A percentile compares a stretch with the other conserved stretches of the same genome.
These are phyloP conservation scores for Athrips mouffetella DNA, from an alignment of 2,888 invertebrate species.

Conservation along the genomic window DNA sequence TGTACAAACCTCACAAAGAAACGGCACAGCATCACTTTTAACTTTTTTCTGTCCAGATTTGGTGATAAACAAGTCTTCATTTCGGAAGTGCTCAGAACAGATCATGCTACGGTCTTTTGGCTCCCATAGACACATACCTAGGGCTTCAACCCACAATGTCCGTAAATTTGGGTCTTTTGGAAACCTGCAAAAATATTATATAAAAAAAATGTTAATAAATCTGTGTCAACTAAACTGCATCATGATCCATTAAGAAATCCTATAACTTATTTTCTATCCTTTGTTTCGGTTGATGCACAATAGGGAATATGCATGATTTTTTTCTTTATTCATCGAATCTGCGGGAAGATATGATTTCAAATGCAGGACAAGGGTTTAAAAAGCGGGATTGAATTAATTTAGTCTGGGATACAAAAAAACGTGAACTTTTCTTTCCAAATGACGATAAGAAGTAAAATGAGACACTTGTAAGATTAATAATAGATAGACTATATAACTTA, in stretches of 20 bases:
- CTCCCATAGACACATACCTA: slow-evolving; percentile 44
- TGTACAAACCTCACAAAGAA: slow-evolving; percentile 34
- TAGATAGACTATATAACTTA: too few relatives aligned
- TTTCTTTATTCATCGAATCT: too few relatives aligned
- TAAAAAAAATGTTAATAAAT: background rate
- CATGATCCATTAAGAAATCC: background rate
- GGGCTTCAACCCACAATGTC: slow-evolving; percentile 48
- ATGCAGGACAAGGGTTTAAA: too few relatives aligned
- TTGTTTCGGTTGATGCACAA: too few relatives aligned
- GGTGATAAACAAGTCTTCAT: slow-evolving; percentile 53
- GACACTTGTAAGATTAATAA: too few relatives aligned
- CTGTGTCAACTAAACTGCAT: background rate
- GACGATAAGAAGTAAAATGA: too few relatives aligned
- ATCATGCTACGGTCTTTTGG: slow-evolving; percentile 52
- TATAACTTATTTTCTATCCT: too few relatives aligned
- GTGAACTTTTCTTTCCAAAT: too few relatives aligned
- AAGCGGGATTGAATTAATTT: too few relatives aligned
- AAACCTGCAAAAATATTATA: slow-evolving; percentile 37
- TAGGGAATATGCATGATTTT: too few relatives aligned
- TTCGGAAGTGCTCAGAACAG: slow-evolving; percentile 60
- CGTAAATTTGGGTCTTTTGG: slow-evolving; percentile 50
- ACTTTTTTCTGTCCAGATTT: slow-evolving; percentile 48
- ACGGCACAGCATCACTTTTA: slow-evolving; percentile 49
- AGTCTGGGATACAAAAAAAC: too few relatives aligned
- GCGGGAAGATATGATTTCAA: too few relatives aligned